Conservation (phyloP, 2,113 vertebrate species). For the Embiotoca jacksoni region DNA sequence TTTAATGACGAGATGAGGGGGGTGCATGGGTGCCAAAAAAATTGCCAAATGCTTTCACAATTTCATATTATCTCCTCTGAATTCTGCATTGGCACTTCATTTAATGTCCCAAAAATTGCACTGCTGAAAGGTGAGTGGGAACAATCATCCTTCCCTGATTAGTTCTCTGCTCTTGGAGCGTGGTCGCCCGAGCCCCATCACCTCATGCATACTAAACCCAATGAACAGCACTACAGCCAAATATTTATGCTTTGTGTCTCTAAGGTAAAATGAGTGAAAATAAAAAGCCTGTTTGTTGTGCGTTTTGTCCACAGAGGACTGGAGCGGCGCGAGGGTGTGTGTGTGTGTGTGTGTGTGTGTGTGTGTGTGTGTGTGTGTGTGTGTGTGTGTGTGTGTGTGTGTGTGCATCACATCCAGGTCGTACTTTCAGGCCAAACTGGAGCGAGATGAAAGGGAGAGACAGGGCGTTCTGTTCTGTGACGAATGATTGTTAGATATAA, state of each 20-base stretch:
- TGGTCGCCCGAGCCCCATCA: slow-evolving; percentile 34
- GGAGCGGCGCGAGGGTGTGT: slow-evolving; percentile 9
- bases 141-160: slow-evolving; percentile 71
- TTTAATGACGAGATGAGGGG: background rate
- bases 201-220: slow-evolving; percentile 66
- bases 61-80: slow-evolving; percentile 47
- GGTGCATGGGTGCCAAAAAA: background rate
- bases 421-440: slow-evolving; percentile 70
- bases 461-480: slow-evolving; percentile 49
- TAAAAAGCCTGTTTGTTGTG: slow-evolving; percentile 58
- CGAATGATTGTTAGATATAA: slow-evolving; percentile 71
- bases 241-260: slow-evolving; percentile 54
- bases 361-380: background rate
- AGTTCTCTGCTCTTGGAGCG: slow-evolving; percentile 49
- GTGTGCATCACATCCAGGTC: slow-evolving; percentile 56
- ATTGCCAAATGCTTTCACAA: slow-evolving; percentile 38
- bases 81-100: slow-evolving; percentile 61
- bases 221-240: slow-evolving; percentile 42
- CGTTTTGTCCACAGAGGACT: slow-evolving; percentile 37
- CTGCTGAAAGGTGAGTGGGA: slow-evolving; percentile 65
- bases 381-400: background rate
- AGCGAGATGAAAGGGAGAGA: slow-evolving; percentile 71
- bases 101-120: slow-evolving; percentile 59
- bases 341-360: background rate
- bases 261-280: slow-evolving; percentile 41